Percentiles rank a stretch among this genome's conserved stretches.
Evolutionary conservation across 2,888 invertebrate species (phyloP).

Genomic region (Calameuta pallipes): DNA sequence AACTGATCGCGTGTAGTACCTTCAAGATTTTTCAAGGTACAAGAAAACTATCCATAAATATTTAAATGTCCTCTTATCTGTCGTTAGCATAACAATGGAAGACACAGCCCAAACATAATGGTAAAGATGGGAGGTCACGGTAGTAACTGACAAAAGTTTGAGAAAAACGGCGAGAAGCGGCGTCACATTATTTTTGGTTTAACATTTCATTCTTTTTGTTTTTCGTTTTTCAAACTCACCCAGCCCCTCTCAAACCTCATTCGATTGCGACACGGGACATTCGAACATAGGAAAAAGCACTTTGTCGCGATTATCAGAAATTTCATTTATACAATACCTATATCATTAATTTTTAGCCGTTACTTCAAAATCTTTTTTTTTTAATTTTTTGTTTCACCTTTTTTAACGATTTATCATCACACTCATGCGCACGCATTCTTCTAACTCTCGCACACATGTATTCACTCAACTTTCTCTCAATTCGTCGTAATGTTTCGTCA

Average conservation of each 20-base stretch:
- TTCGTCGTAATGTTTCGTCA: neutral
- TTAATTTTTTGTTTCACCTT: conserved; percentile 23
- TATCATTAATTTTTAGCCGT: conserved; percentile 31
- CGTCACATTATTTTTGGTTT: conserved; percentile 7
- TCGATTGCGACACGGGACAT: conserved; percentile 18
- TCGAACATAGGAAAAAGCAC: conserved; percentile 23
- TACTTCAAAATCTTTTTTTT: conserved; percentile 25
- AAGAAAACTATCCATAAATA: neutral
- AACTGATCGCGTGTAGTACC: neutral
- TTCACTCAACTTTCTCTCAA: neutral
- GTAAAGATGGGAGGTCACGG: neutral
- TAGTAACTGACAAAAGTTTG: neutral
- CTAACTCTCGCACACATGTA: neutral
- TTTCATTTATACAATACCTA: conserved; percentile 37
- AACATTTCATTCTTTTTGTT: conserved; percentile 8
- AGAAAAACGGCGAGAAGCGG: neutral
- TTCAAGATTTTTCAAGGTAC: neutral
- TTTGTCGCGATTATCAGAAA: conserved; percentile 30
- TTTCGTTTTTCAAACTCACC: conserved; percentile 2
- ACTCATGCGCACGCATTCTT: neutral
- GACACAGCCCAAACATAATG: neutral
- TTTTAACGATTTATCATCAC: conserved; percentile 7
- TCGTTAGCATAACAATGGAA: neutral
- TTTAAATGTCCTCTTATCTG: neutral
- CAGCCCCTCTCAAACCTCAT: neutral